phyloP scores from a whole-genome alignment of 2,797 vertebrate genomes.

The Leptodactylus fallax region DNA sequence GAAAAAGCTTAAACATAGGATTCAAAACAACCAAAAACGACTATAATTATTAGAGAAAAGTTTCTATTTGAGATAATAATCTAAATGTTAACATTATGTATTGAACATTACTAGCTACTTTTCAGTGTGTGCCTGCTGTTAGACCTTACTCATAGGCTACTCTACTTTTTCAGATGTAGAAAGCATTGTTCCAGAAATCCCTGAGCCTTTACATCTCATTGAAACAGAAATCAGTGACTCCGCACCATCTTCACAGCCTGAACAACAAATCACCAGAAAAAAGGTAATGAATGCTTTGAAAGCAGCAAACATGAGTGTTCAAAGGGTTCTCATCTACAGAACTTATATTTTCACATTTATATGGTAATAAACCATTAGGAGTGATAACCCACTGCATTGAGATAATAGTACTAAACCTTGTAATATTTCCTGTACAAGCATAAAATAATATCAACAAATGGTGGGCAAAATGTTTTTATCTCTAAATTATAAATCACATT shows the following conservation, averaged over 20 bases:
- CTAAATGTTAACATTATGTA: not conserved
- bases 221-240: conserved; percentile 60
- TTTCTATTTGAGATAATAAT: not conserved
- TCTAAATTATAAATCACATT: not conserved
- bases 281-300: conserved; percentile 72
- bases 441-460: not conserved
- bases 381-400: not conserved
- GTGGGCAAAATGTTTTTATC: not conserved
- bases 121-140: not conserved
- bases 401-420: not conserved
- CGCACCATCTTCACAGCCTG: conserved; percentile 65
- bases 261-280: conserved; percentile 71
- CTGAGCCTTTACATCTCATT: not conserved
- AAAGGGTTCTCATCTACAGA: not conserved
- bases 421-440: not conserved
- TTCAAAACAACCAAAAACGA: no score
- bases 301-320: not conserved
- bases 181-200: not conserved
- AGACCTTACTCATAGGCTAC: not conserved
- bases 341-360: not conserved
- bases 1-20: no score
- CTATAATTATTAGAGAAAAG: not conserved
- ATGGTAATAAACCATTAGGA: not conserved
- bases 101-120: not conserved
- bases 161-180: conserved; percentile 5